Conservation (phyloP, 2,797 vertebrate genomes). For the Chaenodraco wilsoni region DNA sequence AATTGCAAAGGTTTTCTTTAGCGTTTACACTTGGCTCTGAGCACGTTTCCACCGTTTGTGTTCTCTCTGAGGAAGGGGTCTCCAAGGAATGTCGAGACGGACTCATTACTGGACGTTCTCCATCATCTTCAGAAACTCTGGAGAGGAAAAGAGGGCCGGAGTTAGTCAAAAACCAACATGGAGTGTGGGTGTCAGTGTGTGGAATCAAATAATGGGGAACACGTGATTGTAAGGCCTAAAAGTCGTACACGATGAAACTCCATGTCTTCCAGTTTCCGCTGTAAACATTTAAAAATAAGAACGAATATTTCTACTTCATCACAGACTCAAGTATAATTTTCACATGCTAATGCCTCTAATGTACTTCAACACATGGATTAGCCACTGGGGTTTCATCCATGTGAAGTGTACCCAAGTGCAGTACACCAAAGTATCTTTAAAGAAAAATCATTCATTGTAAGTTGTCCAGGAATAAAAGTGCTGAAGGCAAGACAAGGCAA, state of each 20-base stretch:
- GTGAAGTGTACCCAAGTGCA: too few relatives aligned
- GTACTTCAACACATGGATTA: not conserved
- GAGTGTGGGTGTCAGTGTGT: not conserved
- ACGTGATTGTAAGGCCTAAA: not conserved
- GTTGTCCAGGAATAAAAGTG: too few relatives aligned
- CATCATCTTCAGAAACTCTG: conserved; percentile 89
- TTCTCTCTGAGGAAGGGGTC: conserved; percentile 30
- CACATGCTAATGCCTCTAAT: not conserved
- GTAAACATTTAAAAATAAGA: not conserved
- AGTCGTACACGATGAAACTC: not conserved
- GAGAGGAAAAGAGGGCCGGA: not conserved
- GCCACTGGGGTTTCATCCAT: too few relatives aligned
- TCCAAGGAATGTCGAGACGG: conserved; percentile 68
- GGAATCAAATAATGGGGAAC: not conserved
- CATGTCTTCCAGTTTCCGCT: not conserved
- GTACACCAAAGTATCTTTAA: too few relatives aligned
- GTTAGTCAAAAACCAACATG: not conserved
- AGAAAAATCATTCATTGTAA: too few relatives aligned
- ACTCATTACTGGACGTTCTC: conserved; percentile 83
- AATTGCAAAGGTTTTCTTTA: not conserved
- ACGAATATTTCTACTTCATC: not conserved
- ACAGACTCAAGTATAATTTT: not conserved
- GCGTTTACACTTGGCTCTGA: conserved; percentile 2
- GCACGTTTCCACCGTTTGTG: not conserved
- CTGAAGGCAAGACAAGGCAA: too few relatives aligned